Evolutionary conservation across 2,113 vertebrate genomes (phyloP), one percentile per base, ranked within the genome.

Genomic region (Tautogolabrus adspersus): DNA sequence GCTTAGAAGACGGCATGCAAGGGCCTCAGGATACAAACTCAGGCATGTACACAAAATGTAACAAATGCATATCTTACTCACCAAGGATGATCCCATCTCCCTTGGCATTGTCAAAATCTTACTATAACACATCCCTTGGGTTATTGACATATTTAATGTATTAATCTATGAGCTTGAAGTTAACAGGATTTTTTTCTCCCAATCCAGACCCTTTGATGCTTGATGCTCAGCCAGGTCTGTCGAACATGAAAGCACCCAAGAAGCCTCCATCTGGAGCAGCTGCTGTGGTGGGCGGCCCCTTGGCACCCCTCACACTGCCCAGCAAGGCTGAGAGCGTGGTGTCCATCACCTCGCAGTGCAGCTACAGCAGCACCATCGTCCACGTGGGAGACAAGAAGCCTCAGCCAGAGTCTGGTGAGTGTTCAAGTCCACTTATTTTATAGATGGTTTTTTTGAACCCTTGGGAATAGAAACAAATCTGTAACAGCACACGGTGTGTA

Each of bases 341-440:
- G 10, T 99, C 97, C 57, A 95, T 98, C 83, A 96, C 95, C 77
- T 99, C 97, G 64, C 97, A 97, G 88, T 98, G 98, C 93, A 99
- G 97, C 92, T 98, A 98, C 92, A 98, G 97, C 82, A 99, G 98
- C 87, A 99, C 98, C 86, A 96, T 99, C 10, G 97, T 99, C 57
- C 98, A 99, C 0, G 97, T 99, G 37, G 97, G 97, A 52, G 97
- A 99, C 94, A 99, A 98, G 88, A 99, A 98, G 84, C 70, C 93
- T 1, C 96, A 95, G 26, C 96, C 96, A 0, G 97, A 98, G 86
- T 94, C 95, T 79, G 98, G 98, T 98, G 62, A 83, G 86, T 54
- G 23, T 30, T 2, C 10, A 11, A 9, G 10, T 18, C 30, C 0
- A 1, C 44, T 44, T 26, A 26, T 40, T 22, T 16, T 18, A 19